Evolutionary conservation across 2,113 vertebrate species (phyloP), one percentile per base, ranked within the genome.

Genomic region (Boulengeromyrus knoepffleri): DNA sequence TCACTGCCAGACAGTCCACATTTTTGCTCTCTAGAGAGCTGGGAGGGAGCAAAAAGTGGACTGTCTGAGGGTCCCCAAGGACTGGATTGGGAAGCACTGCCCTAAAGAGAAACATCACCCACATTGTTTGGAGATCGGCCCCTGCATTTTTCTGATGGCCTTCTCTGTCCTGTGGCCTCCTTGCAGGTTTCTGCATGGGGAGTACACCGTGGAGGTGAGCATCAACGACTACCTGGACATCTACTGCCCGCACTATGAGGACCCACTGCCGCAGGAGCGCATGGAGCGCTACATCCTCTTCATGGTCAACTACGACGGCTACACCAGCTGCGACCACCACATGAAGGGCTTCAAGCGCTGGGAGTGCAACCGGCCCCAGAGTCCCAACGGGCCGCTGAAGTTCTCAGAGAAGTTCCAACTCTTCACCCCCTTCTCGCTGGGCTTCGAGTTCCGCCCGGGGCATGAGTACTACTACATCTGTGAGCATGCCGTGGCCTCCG

Each of bases 211-310:
- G 94, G 98, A 98, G 92, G 98, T 99, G 92, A 96, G 97, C 92
- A 99, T 99, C 96, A 99, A 99, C 9, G 98, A 99, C 95, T 99
- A 99, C 94, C 96, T 99, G 95, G 98, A 99, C 94, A 97, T 99
- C 95, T 99, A 98, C 95, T 99, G 98, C 94, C 98, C 98, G 0
- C 97, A 99, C 95, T 99, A 99, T 10, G 97, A 97, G 93, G 95
- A 93, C 31, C 94, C 96, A 0, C 95, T 97, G 93, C 93, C 97
- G 0, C 89, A 92, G 0, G 96, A 97, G 91, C 96, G 90, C 15
- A 97, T 98, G 97, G 98, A 99, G 94, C 94, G 95, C 21, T 99
- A 99, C 91, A 93, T 99, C 88, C 94, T 99, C 85, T 99, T 97
- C 96, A 99, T 99, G 98, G 98, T 99, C 87, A 98, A 97, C 95